Percentiles rank a stretch among this genome's conserved stretches.
Conservation (phyloP, 2,113 vertebrate genomes). For the Himantopus leucocephalus region DNA sequence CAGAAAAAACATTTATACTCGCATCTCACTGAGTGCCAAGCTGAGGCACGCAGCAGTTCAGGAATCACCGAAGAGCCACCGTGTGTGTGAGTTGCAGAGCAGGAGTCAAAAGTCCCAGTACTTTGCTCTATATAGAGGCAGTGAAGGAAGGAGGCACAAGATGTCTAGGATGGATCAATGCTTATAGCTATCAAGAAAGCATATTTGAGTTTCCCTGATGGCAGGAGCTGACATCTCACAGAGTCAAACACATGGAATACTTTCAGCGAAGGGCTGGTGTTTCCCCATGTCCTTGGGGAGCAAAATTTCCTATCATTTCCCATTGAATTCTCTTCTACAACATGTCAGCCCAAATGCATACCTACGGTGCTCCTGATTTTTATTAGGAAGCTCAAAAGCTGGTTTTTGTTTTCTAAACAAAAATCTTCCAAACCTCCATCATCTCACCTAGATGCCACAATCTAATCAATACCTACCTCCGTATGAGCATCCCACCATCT, state of each 20-base stretch:
- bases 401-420: not conserved
- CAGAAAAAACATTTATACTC: not conserved
- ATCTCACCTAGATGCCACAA: not conserved
- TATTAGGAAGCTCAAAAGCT: not conserved
- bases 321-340: not conserved
- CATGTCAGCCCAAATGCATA: not conserved
- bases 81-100: not conserved
- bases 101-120: not conserved
- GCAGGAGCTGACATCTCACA: not conserved
- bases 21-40: not conserved
- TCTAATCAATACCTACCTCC: not conserved
- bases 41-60: not conserved
- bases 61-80: not conserved
- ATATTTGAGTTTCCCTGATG: not conserved
- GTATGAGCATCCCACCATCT: not conserved
- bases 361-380: not conserved
- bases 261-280: not conserved
- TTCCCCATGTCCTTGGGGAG: not conserved
- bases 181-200: not conserved
- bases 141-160: not conserved
- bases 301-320: not conserved
- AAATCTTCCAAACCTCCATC: not conserved
- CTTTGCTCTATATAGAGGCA: not conserved
- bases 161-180: not conserved
- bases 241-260: not conserved